Base-by-base conservation (phyloP, 2,797 vertebrate genomes). In the Cetoscarus ocellatus region DNA sequence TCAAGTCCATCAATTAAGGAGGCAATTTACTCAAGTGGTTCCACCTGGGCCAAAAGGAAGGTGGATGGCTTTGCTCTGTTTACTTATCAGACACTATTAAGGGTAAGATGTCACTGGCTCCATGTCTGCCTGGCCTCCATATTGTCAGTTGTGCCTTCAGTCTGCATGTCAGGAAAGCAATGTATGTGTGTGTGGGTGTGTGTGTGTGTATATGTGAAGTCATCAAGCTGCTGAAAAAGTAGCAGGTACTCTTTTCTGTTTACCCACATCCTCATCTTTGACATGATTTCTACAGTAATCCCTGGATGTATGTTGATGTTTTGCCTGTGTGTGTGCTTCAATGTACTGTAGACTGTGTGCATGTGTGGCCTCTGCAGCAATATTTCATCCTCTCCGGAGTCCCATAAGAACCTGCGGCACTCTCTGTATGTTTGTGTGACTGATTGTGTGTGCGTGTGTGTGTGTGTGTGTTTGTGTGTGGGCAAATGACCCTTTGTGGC, bases 1-100 rank as follows among this genome's bases (percentile, higher is more conserved):
- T 84, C 83, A 90, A 93, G 87, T 92, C 88, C 93, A 94, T 94
- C 94, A 94, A 94, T 95, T 93, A 91, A 93, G 86, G 87, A 92
- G 86, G 93, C 88, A 93, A 92, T 94, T 93, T 90, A 85, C 83
- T 83, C 78, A 86, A 90, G 86, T 88, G 84, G 77, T 84, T 90
- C 84, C 85, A 92, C 91, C 89, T 90, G 91, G 79, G 84, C 86
- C 76, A 86, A 82, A 87, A 91, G 84, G 74, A 86, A 87, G 88
- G 89, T 88, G 87, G 87, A 80, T 83, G 82, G 87, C 82, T 77
- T 56, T 74, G 87, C 84, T 87, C 88, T 82, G 88, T 87, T 93
- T 86, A 89, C 78, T 87, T 84, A 89, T 93, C 89, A 89, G 81
- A 80, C 68, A 60, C 86, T 57, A 88, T 91, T 88, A 89, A 52